Evolutionary conservation across 2,797 vertebrate species (phyloP).

Genomic region (Myiotriccus ornatus): DNA sequence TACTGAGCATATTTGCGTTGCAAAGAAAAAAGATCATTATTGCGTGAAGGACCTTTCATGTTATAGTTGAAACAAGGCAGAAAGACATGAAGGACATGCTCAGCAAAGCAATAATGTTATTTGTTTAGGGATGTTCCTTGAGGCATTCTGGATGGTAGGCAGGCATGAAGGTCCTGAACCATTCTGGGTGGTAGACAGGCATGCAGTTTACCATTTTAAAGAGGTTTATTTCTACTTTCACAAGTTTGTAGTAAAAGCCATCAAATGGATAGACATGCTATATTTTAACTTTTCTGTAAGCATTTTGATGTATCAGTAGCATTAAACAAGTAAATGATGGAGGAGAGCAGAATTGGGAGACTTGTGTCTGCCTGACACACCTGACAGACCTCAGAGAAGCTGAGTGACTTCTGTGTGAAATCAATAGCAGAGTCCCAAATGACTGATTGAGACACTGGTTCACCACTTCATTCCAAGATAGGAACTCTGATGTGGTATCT

Average conservation of each 20-base stretch:
- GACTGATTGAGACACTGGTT: background rate
- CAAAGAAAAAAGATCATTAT: background rate
- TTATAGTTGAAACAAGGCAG: background rate
- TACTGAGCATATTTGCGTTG: background rate
- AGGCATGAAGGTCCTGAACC: background rate
- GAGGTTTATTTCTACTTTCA: background rate
- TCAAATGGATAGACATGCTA: background rate
- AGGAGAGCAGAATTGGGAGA: background rate
- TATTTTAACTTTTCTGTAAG: background rate
- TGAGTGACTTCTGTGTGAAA: background rate
- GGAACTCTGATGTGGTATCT: background rate
- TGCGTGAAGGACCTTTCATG: background rate
- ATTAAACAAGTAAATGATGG: background rate
- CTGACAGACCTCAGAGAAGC: background rate
- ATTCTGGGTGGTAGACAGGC: background rate
- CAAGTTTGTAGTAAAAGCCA: background rate
- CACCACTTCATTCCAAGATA: background rate
- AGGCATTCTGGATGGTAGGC: background rate
- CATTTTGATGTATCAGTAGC: background rate
- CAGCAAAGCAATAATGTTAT: background rate
- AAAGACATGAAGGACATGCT: background rate
- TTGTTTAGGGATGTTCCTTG: background rate
- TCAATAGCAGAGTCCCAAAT: background rate
- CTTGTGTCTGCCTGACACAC: background rate
- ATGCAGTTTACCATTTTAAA: background rate